phyloP scores from a whole-genome alignment of 2,797 vertebrate species.

The Chiloscyllium punctatum region DNA sequence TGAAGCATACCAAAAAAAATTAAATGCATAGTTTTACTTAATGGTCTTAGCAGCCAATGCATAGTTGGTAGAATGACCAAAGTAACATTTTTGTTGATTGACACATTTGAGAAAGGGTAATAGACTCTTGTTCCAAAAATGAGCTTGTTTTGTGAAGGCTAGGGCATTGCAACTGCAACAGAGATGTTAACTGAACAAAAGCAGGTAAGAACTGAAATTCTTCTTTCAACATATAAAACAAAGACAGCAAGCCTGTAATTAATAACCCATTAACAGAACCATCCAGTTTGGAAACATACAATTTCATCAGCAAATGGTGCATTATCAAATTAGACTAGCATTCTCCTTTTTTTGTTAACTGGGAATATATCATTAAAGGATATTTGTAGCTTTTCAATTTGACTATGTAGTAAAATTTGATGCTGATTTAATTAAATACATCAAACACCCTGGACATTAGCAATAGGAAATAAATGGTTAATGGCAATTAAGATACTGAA shows the following conservation, averaged over 20 bases:
- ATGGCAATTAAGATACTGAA: slow-evolving; percentile 14
- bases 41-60: neutral
- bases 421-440: slow-evolving; percentile 18
- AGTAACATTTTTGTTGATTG: neutral
- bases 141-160: neutral
- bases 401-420: neutral
- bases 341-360: neutral
- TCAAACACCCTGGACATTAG: neutral
- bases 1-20: neutral
- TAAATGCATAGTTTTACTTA: neutral
- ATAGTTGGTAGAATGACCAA: neutral
- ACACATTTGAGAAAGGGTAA: neutral
- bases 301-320: neutral
- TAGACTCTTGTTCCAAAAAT: neutral
- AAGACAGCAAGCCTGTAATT: neutral
- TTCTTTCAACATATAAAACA: neutral
- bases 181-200: neutral
- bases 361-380: neutral
- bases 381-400: neutral
- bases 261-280: neutral
- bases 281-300: neutral
- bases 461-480: slow-evolving; percentile 14
- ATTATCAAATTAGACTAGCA: neutral
- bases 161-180: neutral
- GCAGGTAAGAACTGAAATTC: neutral